Percentiles rank a stretch among this genome's conserved stretches.
These are phyloP conservation scores for Emydocephalus ijimae DNA, from an alignment of 2,113 vertebrate genomes.

Conservation along the genomic window DNA sequence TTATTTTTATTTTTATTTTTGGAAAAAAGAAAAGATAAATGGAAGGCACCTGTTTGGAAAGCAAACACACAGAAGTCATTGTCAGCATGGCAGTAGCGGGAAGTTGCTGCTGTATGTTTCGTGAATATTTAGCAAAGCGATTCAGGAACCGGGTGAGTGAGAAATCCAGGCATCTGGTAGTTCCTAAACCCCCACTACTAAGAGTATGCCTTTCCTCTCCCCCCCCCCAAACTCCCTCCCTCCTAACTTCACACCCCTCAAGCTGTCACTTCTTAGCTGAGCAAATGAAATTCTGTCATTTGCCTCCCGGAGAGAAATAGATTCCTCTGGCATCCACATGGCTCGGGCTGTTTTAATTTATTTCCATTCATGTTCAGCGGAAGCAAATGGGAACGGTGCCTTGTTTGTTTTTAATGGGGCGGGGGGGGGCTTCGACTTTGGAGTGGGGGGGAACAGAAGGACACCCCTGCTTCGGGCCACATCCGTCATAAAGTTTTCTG, in stretches of 20 bases:
- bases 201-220: background rate
- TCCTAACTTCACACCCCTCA: conserved; percentile 68
- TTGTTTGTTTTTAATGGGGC: conserved; percentile 63
- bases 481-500: background rate
- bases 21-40: background rate
- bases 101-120: background rate
- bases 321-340: conserved; percentile 67
- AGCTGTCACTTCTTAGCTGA: conserved; percentile 67
- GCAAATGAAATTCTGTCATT: conserved; percentile 70
- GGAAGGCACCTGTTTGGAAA: background rate
- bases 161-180: background rate
- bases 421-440: conserved; percentile 60
- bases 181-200: background rate
- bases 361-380: conserved; percentile 76
- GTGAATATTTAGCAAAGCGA: background rate
- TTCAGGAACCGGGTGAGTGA: background rate
- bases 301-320: conserved; percentile 61
- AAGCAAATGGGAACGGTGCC: conserved; percentile 71
- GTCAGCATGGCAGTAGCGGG: background rate
- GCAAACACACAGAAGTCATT: background rate
- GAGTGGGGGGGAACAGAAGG: conserved; percentile 34
- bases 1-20: background rate
- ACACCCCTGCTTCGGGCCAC: conserved; percentile 15
- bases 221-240: conserved; percentile 37
- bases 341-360: conserved; percentile 74